Conservation (phyloP, 2,797 vertebrate species). For the Taeniopygia guttata region DNA sequence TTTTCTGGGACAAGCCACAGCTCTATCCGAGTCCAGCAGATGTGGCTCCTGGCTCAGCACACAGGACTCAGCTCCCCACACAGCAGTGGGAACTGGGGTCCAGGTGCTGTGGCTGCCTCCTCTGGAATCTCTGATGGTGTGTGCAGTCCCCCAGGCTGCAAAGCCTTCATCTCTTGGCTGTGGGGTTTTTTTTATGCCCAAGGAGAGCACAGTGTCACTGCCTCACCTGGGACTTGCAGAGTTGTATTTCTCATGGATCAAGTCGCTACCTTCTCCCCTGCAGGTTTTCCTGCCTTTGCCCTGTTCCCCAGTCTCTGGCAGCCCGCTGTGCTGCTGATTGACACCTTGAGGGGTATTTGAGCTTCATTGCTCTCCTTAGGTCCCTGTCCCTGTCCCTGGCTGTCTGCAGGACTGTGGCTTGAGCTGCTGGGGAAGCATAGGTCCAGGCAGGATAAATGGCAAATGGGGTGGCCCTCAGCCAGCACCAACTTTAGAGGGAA, state of each 20-base stretch:
- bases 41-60: not conserved
- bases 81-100: fast-evolving
- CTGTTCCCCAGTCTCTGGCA: not conserved
- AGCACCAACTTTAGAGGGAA: not conserved
- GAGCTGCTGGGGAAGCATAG: not conserved
- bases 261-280: not conserved
- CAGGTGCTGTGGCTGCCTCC: not conserved
- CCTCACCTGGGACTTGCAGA: not conserved
- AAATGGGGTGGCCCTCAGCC: fast-evolving
- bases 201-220: fast-evolving
- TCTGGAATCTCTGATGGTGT: no score
- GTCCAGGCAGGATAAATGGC: not conserved
- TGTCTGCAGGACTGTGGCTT: not conserved
- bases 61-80: not conserved
- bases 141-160: not conserved
- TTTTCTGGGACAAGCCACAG: not conserved
- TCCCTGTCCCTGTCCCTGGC: not conserved
- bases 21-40: not conserved
- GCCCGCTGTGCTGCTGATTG: not conserved
- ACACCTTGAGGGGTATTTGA: not conserved
- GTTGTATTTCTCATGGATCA: not conserved
- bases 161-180: not conserved
- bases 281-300: not conserved
- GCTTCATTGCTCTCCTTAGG: not conserved
- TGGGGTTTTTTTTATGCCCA: not conserved